These are phyloP conservation scores for Hypselothyrea guttata DNA, from an alignment of 2,888 invertebrate genomes.

Conservation along the genomic window DNA sequence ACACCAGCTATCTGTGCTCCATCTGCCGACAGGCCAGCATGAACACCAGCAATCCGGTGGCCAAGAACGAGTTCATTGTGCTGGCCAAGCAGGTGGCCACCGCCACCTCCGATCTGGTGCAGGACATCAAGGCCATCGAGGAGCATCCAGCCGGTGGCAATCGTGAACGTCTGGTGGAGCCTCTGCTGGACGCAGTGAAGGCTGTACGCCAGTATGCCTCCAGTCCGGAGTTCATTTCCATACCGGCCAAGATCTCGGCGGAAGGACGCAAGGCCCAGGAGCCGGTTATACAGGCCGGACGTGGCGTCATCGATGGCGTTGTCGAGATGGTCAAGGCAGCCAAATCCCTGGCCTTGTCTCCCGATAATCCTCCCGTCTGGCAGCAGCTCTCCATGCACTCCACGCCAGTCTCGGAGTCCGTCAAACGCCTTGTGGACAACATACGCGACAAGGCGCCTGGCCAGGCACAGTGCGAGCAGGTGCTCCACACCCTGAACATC, in stretches of 20 bases:
- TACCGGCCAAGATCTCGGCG: slow-evolving; percentile 94
- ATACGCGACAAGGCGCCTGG: slow-evolving; percentile 98
- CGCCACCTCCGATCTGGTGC: slow-evolving; percentile 96
- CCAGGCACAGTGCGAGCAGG: slow-evolving; percentile 94
- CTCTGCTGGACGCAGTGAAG: slow-evolving; percentile 94
- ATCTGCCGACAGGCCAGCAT: slow-evolving; percentile 96
- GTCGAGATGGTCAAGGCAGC: slow-evolving; percentile 95
- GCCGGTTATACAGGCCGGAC: slow-evolving; percentile 92
- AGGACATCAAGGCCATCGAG: slow-evolving; percentile 95
- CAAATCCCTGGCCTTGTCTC: slow-evolving; percentile 92
- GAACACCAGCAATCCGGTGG: slow-evolving; percentile 93
- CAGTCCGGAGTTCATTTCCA: slow-evolving; percentile 95
- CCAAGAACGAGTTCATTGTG: slow-evolving; percentile 98
- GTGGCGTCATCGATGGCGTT: slow-evolving; percentile 90
- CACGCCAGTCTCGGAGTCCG: slow-evolving; percentile 97
- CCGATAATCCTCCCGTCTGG: slow-evolving; percentile 96
- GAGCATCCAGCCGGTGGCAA: slow-evolving; percentile 91
- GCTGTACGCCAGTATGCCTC: slow-evolving; percentile 96
- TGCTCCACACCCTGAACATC: slow-evolving; percentile 89
- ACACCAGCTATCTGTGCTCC: slow-evolving; percentile 97
- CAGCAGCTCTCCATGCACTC: slow-evolving; percentile 96
- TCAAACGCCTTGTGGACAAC: slow-evolving; percentile 95
- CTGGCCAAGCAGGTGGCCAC: slow-evolving; percentile 98
- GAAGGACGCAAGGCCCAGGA: slow-evolving; percentile 93
- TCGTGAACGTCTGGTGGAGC: slow-evolving; percentile 90